Conservation (phyloP, 1,140 invertebrate species). For the Drosophila mayri region DNA sequence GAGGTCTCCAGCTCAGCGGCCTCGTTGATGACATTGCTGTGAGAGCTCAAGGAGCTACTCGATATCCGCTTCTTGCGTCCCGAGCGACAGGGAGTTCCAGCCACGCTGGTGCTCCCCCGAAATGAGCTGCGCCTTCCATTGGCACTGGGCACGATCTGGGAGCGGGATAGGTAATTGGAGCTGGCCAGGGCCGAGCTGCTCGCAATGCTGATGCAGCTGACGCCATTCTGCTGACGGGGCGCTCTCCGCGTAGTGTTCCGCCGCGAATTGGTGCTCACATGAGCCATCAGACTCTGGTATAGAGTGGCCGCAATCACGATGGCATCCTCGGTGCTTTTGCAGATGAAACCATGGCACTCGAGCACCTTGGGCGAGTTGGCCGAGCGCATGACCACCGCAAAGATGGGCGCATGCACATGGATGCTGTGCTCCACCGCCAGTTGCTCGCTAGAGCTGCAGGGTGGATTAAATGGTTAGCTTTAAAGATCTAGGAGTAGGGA, state of each 20-base stretch:
- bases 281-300: slow-evolving; percentile 93
- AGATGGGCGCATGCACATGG: slow-evolving; percentile 91
- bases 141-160: slow-evolving; percentile 54
- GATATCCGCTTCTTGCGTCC: slow-evolving; percentile 87
- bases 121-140: slow-evolving; percentile 74
- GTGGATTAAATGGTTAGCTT: background rate
- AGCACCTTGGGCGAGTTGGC: slow-evolving; percentile 91
- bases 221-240: slow-evolving; percentile 89
- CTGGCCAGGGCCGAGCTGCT: slow-evolving; percentile 86
- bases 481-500: background rate
- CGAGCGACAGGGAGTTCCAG: slow-evolving; percentile 78
- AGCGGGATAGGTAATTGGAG: slow-evolving; percentile 83
- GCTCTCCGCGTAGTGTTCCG: slow-evolving; percentile 85
- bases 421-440: slow-evolving; percentile 78
- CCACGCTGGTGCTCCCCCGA: slow-evolving; percentile 60
- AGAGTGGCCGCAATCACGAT: slow-evolving; percentile 95
- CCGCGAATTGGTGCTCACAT: slow-evolving; percentile 87
- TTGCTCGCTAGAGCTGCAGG: slow-evolving; percentile 68
- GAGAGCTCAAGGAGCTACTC: slow-evolving; percentile 87
- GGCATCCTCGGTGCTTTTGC: slow-evolving; percentile 94
- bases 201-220: slow-evolving; percentile 89
- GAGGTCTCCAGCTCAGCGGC: slow-evolving; percentile 75
- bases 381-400: slow-evolving; percentile 95
- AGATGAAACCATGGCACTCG: slow-evolving; percentile 96
- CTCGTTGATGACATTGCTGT: slow-evolving; percentile 86